These are phyloP conservation scores for Polyergus mexicanus DNA, from an alignment of 1,140 invertebrate species.

Conservation along the genomic window DNA sequence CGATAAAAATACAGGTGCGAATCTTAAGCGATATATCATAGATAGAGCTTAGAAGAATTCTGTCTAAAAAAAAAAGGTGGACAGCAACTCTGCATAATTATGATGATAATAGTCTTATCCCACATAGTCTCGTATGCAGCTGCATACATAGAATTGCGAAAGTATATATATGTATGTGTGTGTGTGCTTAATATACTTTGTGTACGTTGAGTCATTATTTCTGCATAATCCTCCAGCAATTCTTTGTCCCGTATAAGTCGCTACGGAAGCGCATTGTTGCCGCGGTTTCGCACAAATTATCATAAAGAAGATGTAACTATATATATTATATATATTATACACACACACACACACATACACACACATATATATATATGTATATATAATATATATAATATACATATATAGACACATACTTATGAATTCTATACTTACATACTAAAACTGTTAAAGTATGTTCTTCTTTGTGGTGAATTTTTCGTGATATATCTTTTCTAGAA, in stretches of 20 bases:
- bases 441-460: neutral
- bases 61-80: slow-evolving; percentile 1
- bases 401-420: no score
- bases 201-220: slow-evolving; percentile 74
- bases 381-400: no score
- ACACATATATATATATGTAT: neutral
- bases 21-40: neutral
- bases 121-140: slow-evolving; percentile 15
- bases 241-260: slow-evolving; percentile 63
- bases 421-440: no score
- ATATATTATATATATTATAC: neutral
- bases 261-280: slow-evolving; percentile 53
- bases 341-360: neutral
- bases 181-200: slow-evolving; percentile 33
- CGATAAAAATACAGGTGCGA: slow-evolving; percentile 9
- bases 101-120: slow-evolving; percentile 20
- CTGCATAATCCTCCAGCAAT: slow-evolving; percentile 74
- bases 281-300: neutral
- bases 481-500: neutral
- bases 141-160: slow-evolving; percentile 34
- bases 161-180: no score
- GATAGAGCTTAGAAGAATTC: neutral
- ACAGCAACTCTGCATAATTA: slow-evolving; percentile 3
- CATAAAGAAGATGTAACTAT: slow-evolving; percentile 2
- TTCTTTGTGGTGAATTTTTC: neutral